phyloP scores from a whole-genome alignment of 2,888 invertebrate species.

The Helicoverpa assulta region DNA sequence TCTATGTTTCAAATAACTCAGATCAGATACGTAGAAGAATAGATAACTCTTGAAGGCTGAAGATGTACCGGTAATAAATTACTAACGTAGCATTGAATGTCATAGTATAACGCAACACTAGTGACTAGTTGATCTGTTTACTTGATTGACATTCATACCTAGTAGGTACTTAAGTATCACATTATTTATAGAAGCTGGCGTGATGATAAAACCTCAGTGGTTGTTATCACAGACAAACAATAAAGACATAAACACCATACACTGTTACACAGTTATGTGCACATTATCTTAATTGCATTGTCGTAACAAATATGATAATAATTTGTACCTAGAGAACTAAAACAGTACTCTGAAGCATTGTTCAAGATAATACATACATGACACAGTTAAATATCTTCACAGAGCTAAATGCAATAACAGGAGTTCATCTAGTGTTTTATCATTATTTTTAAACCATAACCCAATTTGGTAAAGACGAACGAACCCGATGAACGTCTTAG shows the following conservation, averaged over 20 bases:
- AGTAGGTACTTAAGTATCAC: constrained; percentile 46
- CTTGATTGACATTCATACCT: constrained; percentile 51
- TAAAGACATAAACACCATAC: constrained; percentile 75
- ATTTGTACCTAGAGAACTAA: constrained; percentile 38
- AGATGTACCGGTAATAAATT: not conserved
- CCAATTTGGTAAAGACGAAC: too few species aligned
- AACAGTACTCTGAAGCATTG: constrained; percentile 24
- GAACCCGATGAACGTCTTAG: too few species aligned
- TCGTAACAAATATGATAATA: constrained; percentile 65
- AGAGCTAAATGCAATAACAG: constrained; percentile 6
- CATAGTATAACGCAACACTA: constrained; percentile 26
- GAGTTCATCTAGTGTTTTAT: not conserved
- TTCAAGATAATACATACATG: constrained; percentile 23
- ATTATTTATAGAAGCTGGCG: constrained; percentile 77
- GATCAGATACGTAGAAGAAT: not conserved
- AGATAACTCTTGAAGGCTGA: not conserved
- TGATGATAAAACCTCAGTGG: constrained; percentile 81
- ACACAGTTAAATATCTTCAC: constrained; percentile 32
- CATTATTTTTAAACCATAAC: too few species aligned
- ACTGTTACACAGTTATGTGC: constrained; percentile 59
- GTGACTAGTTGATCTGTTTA: constrained; percentile 44
- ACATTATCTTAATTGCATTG: constrained; percentile 69
- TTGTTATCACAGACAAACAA: constrained; percentile 83
- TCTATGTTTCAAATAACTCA: not conserved
- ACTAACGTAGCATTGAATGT: constrained; percentile 18